Evolutionary conservation across 1,140 invertebrate species (phyloP).

Genomic region (Luehdorfia chinensis): DNA sequence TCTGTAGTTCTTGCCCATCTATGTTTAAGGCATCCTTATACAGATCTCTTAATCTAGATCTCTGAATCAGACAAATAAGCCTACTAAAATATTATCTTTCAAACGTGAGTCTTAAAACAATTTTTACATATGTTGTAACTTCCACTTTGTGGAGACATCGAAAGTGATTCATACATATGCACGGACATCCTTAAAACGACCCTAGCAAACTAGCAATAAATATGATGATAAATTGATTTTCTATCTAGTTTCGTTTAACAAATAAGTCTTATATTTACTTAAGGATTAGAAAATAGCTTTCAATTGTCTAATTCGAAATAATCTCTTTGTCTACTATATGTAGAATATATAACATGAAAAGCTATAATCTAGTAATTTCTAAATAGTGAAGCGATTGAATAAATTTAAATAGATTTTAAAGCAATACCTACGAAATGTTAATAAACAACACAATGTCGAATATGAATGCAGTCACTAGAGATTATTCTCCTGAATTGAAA

Average conservation of each 20-base stretch:
- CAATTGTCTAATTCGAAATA: too few relatives aligned
- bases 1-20: neutral
- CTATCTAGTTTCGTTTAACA: slow-evolving; percentile 4
- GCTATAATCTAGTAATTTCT: neutral
- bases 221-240: slow-evolving; percentile 8
- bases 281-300: neutral
- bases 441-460: too few relatives aligned
- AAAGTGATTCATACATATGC: slow-evolving; percentile 4
- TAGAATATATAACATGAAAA: neutral
- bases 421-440: neutral
- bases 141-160: slow-evolving; percentile 12
- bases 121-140: slow-evolving; percentile 1
- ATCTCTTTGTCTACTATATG: too few relatives aligned
- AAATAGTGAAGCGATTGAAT: neutral
- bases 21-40: slow-evolving; percentile 7
- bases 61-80: slow-evolving; percentile 5
- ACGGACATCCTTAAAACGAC: slow-evolving; percentile 5
- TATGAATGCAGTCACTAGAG: too few relatives aligned
- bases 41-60: slow-evolving; percentile 2
- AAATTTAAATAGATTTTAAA: neutral
- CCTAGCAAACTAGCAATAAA: slow-evolving; percentile 13
- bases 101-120: slow-evolving; percentile 10
- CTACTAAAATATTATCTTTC: slow-evolving; percentile 16
- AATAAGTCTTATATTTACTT: neutral
- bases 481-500: too few relatives aligned